These are phyloP conservation scores for Axis porcinus DNA, from an alignment of 2,113 vertebrate species.

Conservation along the genomic window DNA sequence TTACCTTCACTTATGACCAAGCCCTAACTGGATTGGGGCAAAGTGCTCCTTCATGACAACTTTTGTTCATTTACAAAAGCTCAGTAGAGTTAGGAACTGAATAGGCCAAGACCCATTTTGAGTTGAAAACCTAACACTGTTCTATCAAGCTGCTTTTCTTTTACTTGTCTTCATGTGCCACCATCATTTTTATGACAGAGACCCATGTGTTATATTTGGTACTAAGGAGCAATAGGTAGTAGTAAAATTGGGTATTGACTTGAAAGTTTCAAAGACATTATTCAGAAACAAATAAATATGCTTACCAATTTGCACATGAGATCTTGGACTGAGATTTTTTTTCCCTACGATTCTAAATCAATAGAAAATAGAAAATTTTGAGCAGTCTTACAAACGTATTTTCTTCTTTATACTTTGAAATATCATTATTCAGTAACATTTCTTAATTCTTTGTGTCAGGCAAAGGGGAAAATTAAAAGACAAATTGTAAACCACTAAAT, in stretches of 20 bases:
- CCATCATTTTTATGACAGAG: background rate
- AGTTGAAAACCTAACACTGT: background rate
- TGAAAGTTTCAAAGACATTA: background rate
- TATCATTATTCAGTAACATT: background rate
- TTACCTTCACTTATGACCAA: background rate
- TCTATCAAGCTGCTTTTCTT: background rate
- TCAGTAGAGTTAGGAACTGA: background rate
- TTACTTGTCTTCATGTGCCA: background rate
- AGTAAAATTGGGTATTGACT: background rate
- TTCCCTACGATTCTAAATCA: background rate
- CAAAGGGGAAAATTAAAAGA: slow-evolving; percentile 12
- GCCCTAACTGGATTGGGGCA: background rate
- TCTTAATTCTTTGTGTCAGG: background rate
- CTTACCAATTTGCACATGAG: background rate
- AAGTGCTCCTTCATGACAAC: background rate
- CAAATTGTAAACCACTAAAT: background rate
- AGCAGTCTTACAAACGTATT: background rate
- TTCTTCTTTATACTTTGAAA: background rate
- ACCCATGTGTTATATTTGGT: background rate
- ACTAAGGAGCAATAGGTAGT: background rate
- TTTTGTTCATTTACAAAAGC: background rate
- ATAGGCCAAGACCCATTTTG: background rate
- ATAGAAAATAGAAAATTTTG: background rate
- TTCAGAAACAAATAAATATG: background rate
- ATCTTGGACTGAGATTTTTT: background rate